A percentile compares a stretch with the other conserved stretches of the same genome.
phyloP scores from a whole-genome alignment of 2,888 invertebrate genomes.

The Idaea biselata region DNA sequence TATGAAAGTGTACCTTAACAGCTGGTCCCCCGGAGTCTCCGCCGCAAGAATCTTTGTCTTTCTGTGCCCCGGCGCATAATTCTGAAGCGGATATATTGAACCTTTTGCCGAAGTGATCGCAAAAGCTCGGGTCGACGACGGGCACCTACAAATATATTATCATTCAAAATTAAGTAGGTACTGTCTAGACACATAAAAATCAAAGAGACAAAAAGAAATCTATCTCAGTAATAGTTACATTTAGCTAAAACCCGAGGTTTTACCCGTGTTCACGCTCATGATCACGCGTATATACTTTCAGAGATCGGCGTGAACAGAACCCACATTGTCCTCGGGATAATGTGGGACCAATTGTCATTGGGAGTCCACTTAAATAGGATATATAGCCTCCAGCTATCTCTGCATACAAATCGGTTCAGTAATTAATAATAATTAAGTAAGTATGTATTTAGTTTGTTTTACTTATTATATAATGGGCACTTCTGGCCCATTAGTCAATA shows the following conservation, averaged over 20 bases:
- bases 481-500: no score
- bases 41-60: conserved; percentile 80
- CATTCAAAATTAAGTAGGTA: background rate
- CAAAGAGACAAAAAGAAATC: background rate
- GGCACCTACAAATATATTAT: conserved; percentile 50
- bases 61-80: conserved; percentile 79
- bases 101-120: conserved; percentile 50
- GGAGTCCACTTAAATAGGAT: no score
- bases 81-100: conserved; percentile 55
- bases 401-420: background rate
- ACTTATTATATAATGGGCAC: no score
- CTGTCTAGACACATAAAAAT: background rate
- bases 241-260: no score
- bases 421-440: background rate
- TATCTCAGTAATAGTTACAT: no score
- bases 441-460: no score
- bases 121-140: conserved; percentile 45
- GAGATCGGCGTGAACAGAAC: no score
- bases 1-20: conserved; percentile 56
- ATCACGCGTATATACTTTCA: no score
- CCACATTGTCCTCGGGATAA: no score
- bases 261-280: no score
- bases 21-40: conserved; percentile 84
- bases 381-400: no score
- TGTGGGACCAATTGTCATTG: no score